These are phyloP conservation scores for Erebia epiphron DNA, from an alignment of 2,888 invertebrate genomes.

Conservation along the genomic window DNA sequence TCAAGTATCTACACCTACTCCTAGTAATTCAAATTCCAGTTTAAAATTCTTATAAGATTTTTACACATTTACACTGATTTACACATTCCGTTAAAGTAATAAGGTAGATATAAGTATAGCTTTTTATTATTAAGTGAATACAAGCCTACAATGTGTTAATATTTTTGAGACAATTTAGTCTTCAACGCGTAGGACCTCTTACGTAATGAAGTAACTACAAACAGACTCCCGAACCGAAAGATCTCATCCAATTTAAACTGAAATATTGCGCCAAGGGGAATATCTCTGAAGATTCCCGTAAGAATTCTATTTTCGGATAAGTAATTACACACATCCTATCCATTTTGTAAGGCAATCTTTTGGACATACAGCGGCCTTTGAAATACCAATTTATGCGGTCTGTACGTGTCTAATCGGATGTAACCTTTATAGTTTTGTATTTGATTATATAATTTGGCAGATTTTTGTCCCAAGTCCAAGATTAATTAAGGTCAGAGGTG, in stretches of 20 bases:
- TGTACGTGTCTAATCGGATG: conserved; percentile 19
- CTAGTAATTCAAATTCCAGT: too few relatives aligned
- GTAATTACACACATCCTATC: conserved; percentile 41
- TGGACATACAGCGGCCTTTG: conserved; percentile 24
- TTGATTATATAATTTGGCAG: conserved; percentile 5
- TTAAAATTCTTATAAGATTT: too few relatives aligned
- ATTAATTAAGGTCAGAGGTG: conserved; percentile 1
- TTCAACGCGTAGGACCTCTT: not conserved
- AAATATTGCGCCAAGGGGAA: conserved; percentile 43
- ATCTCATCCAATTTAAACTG: conserved; percentile 54
- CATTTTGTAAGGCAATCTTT: conserved; percentile 35
- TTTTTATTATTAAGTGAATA: too few relatives aligned
- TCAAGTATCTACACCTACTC: too few relatives aligned
- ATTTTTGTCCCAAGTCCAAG: conserved; percentile 8
- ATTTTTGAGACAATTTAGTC: conserved; percentile 8
- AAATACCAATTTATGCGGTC: conserved; percentile 23
- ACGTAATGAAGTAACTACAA: conserved; percentile 44
- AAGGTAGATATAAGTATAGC: too few relatives aligned
- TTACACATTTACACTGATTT: too few relatives aligned
- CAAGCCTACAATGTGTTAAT: too few relatives aligned
- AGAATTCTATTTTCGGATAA: conserved; percentile 40
- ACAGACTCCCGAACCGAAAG: conserved; percentile 51
- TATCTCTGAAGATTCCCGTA: conserved; percentile 33
- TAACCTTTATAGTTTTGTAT: conserved; percentile 20
- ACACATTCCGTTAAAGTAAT: too few relatives aligned